Evolutionary conservation across 2,888 invertebrate genomes (phyloP), one percentile per base, ranked within the genome.

Genomic region (Liopterus haemorrhoidalis): DNA sequence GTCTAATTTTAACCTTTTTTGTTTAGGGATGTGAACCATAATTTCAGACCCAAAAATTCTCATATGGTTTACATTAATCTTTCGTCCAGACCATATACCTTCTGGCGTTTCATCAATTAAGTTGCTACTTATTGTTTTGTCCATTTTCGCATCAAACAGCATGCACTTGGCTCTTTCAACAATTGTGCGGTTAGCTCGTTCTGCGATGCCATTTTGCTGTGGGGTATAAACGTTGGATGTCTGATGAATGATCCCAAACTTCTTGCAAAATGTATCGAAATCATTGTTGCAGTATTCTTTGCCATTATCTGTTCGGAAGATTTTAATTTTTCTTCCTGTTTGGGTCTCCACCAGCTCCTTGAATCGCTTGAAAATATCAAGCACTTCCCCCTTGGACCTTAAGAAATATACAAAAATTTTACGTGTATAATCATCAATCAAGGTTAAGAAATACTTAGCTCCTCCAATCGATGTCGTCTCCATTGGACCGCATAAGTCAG

Each of bases 401-500:
- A 66, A 45, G 49, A 63, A 59, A 50, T 62, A 64, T 21, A 60
- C 58, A 45, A 48, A 49, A 2, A 38, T 36, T 38, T 38, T 46
- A 41, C 39, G 49, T 16, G 49, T 47, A 40, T 53, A 52, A 48
- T 64, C 63, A 56, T 68, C 67, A 30, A 61, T 57, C 25, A 67
- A 62, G 1, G 59, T 59, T 8, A 64, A 38, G 41, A 65, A 63
- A 53, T 67, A 66, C 39, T 50, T 60, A 2, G 56, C 51, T 9
- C 61, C 59, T 4, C 60, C 62, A 5, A 57, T 41, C 1, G 66
- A 67, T 9, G 33, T 11, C 2, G 42, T 49, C 41, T 63, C 58
- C 63, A 65, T 60, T 12, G 62, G 60, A 27, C 64, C 64, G 49
- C 63, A 63, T 4, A 66, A 35, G 48, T 66, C 65, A 3, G 60